Evolutionary conservation across 2,113 vertebrate genomes (phyloP).

Genomic region (Oryzias javanicus): DNA sequence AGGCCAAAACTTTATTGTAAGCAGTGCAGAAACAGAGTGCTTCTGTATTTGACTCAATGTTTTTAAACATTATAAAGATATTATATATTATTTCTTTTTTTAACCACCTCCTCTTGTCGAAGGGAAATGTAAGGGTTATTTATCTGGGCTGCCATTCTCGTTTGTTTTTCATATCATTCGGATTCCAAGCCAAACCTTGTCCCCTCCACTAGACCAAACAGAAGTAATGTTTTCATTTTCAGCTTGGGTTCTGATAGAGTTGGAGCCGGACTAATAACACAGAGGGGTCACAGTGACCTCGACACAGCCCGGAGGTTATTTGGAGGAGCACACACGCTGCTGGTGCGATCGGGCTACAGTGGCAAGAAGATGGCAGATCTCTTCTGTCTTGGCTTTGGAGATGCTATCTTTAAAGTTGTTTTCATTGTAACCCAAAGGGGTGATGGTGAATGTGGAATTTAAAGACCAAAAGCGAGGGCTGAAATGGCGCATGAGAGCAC

Average conservation of each 20-base stretch:
- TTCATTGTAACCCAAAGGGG: conserved; percentile 35
- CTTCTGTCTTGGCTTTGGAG: conserved; percentile 42
- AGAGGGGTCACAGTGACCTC: conserved; percentile 54
- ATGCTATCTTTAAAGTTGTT: conserved; percentile 56
- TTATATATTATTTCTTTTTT: conserved; percentile 23
- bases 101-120: conserved; percentile 28
- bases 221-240: conserved; percentile 66
- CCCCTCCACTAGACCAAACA: conserved; percentile 66
- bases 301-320: conserved; percentile 42
- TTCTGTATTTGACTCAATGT: conserved; percentile 31
- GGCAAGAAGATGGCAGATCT: conserved; percentile 53
- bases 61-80: conserved; percentile 53
- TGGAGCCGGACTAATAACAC: conserved; percentile 62
- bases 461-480: conserved; percentile 41
- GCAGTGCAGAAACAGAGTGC: conserved; percentile 16
- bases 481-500: conserved; percentile 51
- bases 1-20: not conserved
- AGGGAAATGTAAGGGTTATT: conserved; percentile 51
- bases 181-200: conserved; percentile 25
- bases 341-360: conserved; percentile 38
- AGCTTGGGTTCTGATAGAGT: conserved; percentile 42
- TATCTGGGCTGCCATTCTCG: conserved; percentile 49
- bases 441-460: conserved; percentile 34
- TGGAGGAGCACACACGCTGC: conserved; percentile 14
- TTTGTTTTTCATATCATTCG: conserved; percentile 26